Conservation (phyloP, 1,140 invertebrate genomes). For the Akabosia matsudoensis region DNA sequence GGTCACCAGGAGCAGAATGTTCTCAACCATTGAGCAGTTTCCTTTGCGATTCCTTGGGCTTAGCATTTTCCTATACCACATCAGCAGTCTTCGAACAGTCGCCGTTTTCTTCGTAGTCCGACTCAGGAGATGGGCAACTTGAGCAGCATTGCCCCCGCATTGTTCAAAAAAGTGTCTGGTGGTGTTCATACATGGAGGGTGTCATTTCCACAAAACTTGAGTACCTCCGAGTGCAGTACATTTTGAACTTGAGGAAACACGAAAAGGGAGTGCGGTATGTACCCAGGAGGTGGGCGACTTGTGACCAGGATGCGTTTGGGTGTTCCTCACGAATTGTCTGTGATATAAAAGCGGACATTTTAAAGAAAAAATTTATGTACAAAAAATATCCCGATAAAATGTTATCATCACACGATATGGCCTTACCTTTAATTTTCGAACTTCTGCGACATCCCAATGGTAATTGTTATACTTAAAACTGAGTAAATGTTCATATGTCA, state of each 20-base stretch:
- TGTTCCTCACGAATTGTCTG: not conserved
- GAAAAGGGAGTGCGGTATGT: not conserved
- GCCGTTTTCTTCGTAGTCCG: not conserved
- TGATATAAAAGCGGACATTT: not conserved
- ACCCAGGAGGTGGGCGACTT: not conserved
- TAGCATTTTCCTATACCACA: not conserved
- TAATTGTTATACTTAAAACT: not conserved
- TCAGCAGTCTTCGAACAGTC: not conserved
- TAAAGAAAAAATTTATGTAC: not conserved
- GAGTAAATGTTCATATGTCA: not conserved
- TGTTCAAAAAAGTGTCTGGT: not conserved
- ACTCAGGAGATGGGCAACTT: not conserved
- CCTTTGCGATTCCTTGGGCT: not conserved
- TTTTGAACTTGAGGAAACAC: conserved; percentile 4
- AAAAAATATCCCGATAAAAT: not conserved
- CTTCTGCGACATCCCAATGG: not conserved
- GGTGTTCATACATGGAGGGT: not conserved
- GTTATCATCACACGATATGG: not conserved
- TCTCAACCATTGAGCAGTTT: not conserved
- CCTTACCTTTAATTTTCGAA: not conserved
- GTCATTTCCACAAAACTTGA: no score
- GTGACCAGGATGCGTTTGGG: not conserved
- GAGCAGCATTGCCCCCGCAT: not conserved
- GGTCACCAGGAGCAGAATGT: not conserved
- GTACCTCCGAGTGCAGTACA: not conserved